phyloP scores from a whole-genome alignment of 92 coral and sea anemone genomes.

The Ricordea florida region DNA sequence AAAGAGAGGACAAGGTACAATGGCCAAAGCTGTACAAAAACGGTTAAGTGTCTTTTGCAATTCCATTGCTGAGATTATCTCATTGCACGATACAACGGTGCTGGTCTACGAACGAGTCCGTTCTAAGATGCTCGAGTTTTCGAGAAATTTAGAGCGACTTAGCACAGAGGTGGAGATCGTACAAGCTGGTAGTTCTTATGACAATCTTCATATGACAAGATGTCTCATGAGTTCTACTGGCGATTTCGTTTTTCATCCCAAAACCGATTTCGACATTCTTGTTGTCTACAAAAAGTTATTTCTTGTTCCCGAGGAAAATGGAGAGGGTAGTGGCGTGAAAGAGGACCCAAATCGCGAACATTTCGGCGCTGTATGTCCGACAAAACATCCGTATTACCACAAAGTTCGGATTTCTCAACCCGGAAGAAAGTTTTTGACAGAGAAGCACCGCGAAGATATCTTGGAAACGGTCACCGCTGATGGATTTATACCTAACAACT shows the following conservation, averaged over 20 bases:
- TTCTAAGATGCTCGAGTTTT: constrained; percentile 11
- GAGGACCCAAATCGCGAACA: not conserved
- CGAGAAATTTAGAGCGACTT: constrained; percentile 4
- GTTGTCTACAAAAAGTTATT: constrained; percentile 15
- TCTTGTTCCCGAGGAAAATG: not conserved
- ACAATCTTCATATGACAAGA: constrained; percentile 20
- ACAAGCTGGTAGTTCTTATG: constrained; percentile 17
- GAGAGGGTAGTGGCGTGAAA: not conserved
- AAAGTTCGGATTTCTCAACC: constrained; percentile 4
- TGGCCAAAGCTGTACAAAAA: not conserved
- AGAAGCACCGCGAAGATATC: constrained; percentile 2
- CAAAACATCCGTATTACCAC: constrained; percentile 5
- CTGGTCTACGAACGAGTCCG: not conserved
- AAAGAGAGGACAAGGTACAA: not conserved
- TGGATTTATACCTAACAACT: not conserved
- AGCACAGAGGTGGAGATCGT: constrained; percentile 1
- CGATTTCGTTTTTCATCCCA: not conserved
- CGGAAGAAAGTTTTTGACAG: constrained; percentile 13
- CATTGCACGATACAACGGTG: constrained; percentile 3
- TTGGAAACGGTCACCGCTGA: constrained; percentile 3
- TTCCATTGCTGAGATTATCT: not conserved
- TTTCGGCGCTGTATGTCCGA: not conserved
- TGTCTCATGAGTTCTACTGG: not conserved
- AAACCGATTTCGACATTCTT: constrained; percentile 11
- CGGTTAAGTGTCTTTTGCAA: constrained; percentile 12